phyloP scores from a whole-genome alignment of 2,113 vertebrate species.

The Oreochromis aureus region DNA sequence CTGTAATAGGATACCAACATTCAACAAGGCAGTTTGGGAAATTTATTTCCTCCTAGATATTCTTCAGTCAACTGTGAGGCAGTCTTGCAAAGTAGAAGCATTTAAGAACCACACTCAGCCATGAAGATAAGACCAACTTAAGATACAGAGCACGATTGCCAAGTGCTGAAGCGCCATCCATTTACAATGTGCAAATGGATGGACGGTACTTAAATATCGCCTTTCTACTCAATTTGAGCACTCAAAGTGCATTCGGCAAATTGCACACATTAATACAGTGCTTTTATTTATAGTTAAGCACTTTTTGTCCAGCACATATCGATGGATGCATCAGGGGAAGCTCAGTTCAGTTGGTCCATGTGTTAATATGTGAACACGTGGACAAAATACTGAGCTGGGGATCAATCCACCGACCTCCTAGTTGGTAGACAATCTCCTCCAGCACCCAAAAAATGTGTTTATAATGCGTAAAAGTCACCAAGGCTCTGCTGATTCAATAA shows the following conservation, averaged over 20 bases:
- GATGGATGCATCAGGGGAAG: background rate
- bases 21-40: background rate
- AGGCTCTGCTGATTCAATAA: background rate
- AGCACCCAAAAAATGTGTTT: background rate
- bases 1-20: background rate
- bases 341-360: background rate
- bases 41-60: background rate
- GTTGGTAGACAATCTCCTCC: background rate
- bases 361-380: background rate
- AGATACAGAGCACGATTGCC: background rate
- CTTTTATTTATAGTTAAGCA: background rate
- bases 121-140: background rate
- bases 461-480: background rate
- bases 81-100: background rate
- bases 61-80: background rate
- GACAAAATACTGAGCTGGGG: background rate
- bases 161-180: background rate
- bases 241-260: background rate
- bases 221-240: background rate
- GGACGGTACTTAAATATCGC: background rate
- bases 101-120: background rate
- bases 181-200: background rate
- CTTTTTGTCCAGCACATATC: background rate
- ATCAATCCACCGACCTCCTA: background rate
- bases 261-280: background rate